Conservation (phyloP, 1,140 invertebrate species). For the Bombus turneri region DNA sequence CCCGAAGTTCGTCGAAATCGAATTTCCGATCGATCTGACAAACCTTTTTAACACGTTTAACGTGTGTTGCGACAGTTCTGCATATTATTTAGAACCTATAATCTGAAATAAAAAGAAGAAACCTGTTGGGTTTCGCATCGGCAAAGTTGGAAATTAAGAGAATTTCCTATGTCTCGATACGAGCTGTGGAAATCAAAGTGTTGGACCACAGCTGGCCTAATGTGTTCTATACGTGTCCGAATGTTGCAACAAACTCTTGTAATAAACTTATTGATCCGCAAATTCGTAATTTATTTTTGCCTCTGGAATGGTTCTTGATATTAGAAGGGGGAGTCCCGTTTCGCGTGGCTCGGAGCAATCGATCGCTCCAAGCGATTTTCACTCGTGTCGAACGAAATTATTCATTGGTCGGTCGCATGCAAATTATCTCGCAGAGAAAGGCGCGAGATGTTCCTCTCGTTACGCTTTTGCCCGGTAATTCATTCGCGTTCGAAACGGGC, state of each 20-base stretch:
- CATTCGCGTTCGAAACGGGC: background rate
- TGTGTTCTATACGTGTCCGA: too few relatives aligned
- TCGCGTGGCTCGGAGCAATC: constrained; percentile 6
- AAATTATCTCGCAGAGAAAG: constrained; percentile 26
- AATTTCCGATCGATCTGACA: too few relatives aligned
- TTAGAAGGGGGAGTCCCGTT: background rate
- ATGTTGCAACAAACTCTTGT: too few relatives aligned
- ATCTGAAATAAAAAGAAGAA: too few relatives aligned
- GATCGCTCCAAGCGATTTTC: constrained; percentile 18
- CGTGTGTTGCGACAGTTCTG: too few relatives aligned
- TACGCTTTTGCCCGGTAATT: constrained; percentile 13
- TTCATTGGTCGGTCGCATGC: constrained; percentile 22
- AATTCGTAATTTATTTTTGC: constrained; percentile 1
- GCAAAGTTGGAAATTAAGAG: background rate
- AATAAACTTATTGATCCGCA: background rate
- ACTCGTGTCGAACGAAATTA: constrained; percentile 9
- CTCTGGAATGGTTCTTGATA: background rate
- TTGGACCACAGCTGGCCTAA: background rate
- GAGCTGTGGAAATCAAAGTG: background rate
- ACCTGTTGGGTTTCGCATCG: background rate
- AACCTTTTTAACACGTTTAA: too few relatives aligned
- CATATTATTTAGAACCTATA: too few relatives aligned
- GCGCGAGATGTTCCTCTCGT: constrained; percentile 12
- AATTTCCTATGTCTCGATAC: background rate
- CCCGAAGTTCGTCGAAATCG: too few relatives aligned